Base-by-base conservation (phyloP, 2,797 vertebrate genomes). In the Echeneis naucrates region DNA sequence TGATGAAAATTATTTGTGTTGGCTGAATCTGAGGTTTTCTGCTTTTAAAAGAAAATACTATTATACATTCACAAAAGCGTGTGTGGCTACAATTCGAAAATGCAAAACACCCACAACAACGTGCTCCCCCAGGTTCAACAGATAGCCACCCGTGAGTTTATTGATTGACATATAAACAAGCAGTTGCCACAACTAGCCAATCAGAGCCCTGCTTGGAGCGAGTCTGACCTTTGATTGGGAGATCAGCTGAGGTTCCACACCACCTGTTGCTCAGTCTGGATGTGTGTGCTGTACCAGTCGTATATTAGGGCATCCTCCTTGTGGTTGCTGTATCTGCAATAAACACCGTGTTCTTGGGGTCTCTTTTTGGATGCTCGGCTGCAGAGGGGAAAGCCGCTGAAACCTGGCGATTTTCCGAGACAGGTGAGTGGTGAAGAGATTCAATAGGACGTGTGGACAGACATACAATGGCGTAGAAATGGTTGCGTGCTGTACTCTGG, bases 181-280 rank as follows among this genome's bases (percentile, higher is more conserved):
- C 67, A 67, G 48, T 85, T 54, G 8, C 21, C 6, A 1, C 44
- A 38, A 16, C 5, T 27, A 35, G 53, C 82, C 69, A 74, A 75
- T 78, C 33, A 17, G 58, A 77, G 60, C 8, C 27, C 56, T 60
- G 9, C 16, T 7, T 32, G 21, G 26, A 52, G 58, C 17, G 48
- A 2, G 40, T 23, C 38, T 57, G 80, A 80, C 72, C 81, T 87
- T 79, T 84, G 81, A 67, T 81, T 80, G 80, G 58, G 51, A 68
- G 75, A 79, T 72, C 66, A 66, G 10, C 56, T 6, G 27, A 50
- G 47, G 54, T 76, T 66, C 68, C 48, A 70, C 23, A 52, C 79
- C 33, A 65, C 47, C 51, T 63, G 54, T 52, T 45, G 35, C 23
- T 19, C 40, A 42, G 8, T 56, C 8, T 30, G 54, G 58, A 71